Percentiles rank a stretch among this genome's conserved stretches.
Evolutionary conservation across 64 coral and sea anemone species (phyloP).

Genomic region (Orbicella faveolata): DNA sequence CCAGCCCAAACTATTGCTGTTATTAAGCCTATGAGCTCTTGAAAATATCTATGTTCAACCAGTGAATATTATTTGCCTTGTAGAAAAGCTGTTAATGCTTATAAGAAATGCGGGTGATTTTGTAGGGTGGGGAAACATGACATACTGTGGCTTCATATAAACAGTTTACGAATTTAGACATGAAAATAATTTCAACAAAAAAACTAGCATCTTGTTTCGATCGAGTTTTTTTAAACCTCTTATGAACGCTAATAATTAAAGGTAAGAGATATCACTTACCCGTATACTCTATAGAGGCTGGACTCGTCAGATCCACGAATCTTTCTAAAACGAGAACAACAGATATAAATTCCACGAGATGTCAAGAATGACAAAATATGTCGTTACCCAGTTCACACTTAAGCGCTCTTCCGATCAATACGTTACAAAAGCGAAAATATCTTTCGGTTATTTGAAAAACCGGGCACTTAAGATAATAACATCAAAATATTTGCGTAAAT

Average conservation of each 20-base stretch:
- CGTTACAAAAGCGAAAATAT: background rate
- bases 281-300: background rate
- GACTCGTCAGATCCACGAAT: conserved; percentile 6
- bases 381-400: conserved; percentile 1
- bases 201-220: background rate
- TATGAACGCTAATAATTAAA: background rate
- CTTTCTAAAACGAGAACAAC: conserved; percentile 9
- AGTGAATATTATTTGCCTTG: too few relatives aligned
- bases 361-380: conserved; percentile 30
- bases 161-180: background rate
- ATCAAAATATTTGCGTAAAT: background rate
- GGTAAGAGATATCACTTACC: background rate
- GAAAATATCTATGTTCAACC: background rate
- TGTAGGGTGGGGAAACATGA: background rate
- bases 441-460: background rate
- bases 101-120: background rate
- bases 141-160: background rate
- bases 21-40: background rate
- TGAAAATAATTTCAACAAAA: background rate
- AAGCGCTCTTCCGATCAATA: background rate
- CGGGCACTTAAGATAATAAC: background rate
- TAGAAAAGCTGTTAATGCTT: background rate
- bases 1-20: background rate
- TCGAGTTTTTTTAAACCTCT: background rate
- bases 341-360: background rate